Evolutionary conservation across 2,113 vertebrate genomes (phyloP), one percentile per base, ranked within the genome.

Genomic region (Pimephales promelas): DNA sequence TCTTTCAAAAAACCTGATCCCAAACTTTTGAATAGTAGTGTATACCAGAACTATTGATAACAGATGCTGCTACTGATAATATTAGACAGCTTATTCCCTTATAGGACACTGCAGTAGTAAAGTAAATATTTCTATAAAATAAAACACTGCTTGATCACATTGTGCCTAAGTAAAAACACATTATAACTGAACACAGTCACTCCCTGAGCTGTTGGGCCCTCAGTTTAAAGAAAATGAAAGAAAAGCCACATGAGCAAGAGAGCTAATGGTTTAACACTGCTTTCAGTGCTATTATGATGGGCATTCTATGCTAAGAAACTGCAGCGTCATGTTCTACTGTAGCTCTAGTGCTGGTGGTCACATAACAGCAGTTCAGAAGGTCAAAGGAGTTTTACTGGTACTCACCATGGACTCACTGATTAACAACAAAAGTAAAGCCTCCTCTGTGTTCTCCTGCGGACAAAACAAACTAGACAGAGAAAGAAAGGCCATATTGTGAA

Each of bases 341-440:
- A 54, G 52, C 6, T 56, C 16, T 16, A 11, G 20, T 75, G 13
- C 18, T 43, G 31, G 28, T 68, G 56, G 72, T 54, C 24, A 47
- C 56, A 70, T 13, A 43, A 49, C 43, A 83, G 16, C 57, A 31
- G 52, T 10, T 57, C 10, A 62, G 18, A 14, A 26, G n/a, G 22
- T 64, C 16, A 64, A 56, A n/a, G 11, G 10, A 16, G 5, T 82
- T 80, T 85, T 28, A 56, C 62, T n/a, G 62, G 62, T 43, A 91
- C 97, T 95, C 88, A 99, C 98, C 98, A 99, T 99, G 31, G 98
- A 99, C 89, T 99, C 98, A 84, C 98, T 99, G 89, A 99, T 99
- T 89, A 99, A 96, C 89, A 99, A 90, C 85, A 99, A 92, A 85
- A 99, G 91, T 88, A 99, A 91, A 72, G 98, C 98, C 92, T 99